A percentile compares a stretch with the other conserved stretches of the same genome.
These are phyloP conservation scores for Siniperca scherzeri DNA, from an alignment of 2,797 vertebrate species.

Conservation along the genomic window DNA sequence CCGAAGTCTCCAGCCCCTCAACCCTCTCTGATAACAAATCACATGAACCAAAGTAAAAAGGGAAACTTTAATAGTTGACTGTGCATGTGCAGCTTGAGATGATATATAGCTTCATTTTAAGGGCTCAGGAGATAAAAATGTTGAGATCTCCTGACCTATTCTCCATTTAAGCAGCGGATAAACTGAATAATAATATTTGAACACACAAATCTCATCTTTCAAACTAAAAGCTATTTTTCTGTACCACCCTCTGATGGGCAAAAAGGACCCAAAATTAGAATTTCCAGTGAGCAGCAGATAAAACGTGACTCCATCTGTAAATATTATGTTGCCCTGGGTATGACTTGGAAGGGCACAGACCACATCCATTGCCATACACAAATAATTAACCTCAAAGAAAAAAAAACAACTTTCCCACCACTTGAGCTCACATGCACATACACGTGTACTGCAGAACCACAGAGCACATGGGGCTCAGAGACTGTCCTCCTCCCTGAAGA, in stretches of 20 bases:
- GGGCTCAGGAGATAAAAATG: not conserved
- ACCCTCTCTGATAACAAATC: constrained; percentile 15
- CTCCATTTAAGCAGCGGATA: constrained; percentile 6
- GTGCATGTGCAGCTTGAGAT: not conserved
- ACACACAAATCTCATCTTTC: constrained; percentile 15
- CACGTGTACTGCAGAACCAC: constrained; percentile 56
- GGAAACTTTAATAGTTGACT: not conserved
- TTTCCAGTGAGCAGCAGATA: constrained; percentile 22
- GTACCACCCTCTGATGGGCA: not conserved
- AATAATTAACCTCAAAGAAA: constrained; percentile 44
- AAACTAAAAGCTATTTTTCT: not conserved
- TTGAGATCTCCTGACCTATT: not conserved
- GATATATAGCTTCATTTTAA: constrained; percentile 4
- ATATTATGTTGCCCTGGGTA: constrained; percentile 53
- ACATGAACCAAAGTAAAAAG: constrained; percentile 1
- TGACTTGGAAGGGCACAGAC: constrained; percentile 39
- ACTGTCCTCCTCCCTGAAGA: constrained; percentile 42
- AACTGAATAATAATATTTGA: constrained; percentile 17
- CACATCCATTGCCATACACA: constrained; percentile 39
- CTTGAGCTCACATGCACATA: constrained; percentile 57
- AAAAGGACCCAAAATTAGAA: not conserved
- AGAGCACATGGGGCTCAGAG: constrained; percentile 32
- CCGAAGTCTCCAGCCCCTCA: not conserved
- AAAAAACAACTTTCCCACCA: constrained; percentile 50
- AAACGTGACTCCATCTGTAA: constrained; percentile 55